These are phyloP conservation scores for Garrulus glandarius DNA, from an alignment of 2,797 vertebrate genomes.

Conservation along the genomic window DNA sequence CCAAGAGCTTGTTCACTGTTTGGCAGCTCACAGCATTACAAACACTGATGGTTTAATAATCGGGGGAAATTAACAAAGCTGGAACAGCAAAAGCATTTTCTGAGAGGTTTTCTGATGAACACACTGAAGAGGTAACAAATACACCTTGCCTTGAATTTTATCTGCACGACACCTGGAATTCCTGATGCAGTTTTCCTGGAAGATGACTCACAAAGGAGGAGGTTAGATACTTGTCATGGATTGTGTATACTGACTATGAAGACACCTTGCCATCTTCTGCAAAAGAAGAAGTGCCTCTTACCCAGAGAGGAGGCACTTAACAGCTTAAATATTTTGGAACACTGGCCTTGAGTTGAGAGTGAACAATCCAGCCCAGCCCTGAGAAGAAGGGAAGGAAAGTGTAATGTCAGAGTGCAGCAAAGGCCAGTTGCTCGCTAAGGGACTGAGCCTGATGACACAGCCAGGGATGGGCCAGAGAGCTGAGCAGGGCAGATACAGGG, in stretches of 20 bases:
- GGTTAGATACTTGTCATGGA: not conserved
- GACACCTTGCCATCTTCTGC: not conserved
- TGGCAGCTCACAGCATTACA: conserved; percentile 45
- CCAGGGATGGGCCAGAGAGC: not conserved
- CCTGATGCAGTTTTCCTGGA: not conserved
- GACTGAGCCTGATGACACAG: not conserved
- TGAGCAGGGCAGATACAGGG: not conserved
- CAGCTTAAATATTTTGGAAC: not conserved
- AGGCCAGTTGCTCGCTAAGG: not conserved
- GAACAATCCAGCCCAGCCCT: not conserved
- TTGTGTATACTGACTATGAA: not conserved
- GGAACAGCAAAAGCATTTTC: conserved; percentile 12
- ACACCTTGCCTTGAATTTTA: not conserved
- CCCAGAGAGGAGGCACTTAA: not conserved
- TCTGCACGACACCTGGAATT: not conserved
- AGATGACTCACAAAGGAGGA: conserved; percentile 5
- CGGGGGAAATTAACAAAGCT: conserved; percentile 10
- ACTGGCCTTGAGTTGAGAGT: not conserved
- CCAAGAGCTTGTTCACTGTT: conserved; percentile 60
- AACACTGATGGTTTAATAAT: conserved; percentile 45
- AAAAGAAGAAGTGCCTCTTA: not conserved
- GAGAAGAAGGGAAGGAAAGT: not conserved
- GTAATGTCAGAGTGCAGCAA: not conserved
- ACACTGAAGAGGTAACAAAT: conserved; percentile 8
- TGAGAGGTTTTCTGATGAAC: conserved; percentile 28